Evolutionary conservation across 2,797 vertebrate genomes (phyloP).

Genomic region (Buphagus erythrorhynchus): DNA sequence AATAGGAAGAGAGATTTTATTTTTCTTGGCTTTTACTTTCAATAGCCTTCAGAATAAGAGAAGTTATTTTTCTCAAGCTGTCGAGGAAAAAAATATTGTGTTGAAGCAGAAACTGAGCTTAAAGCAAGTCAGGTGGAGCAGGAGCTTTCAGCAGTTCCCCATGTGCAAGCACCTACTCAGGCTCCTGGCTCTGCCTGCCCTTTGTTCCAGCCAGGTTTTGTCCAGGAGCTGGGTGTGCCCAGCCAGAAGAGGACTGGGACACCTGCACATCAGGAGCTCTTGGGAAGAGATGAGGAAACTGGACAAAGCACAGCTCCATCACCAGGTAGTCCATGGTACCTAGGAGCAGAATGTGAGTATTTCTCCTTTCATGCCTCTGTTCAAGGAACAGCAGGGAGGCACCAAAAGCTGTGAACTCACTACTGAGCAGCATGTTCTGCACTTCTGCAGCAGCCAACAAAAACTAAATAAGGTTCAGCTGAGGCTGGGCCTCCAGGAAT

Average conservation of each 20-base stretch:
- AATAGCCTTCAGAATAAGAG: neutral
- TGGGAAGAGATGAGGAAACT: neutral
- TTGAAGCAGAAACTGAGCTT: neutral
- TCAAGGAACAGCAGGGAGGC: neutral
- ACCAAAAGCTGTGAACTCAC: neutral
- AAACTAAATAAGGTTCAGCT: neutral
- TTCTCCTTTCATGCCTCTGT: neutral
- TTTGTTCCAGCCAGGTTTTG: neutral
- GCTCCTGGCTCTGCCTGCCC: neutral
- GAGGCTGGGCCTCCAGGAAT: neutral
- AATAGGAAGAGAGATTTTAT: neutral
- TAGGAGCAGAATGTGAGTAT: neutral
- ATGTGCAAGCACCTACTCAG: accelerated
- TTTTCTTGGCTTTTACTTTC: neutral
- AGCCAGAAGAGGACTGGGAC: neutral
- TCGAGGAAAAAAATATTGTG: neutral
- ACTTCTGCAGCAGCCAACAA: neutral
- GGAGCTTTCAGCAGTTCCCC: neutral
- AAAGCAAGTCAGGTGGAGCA: neutral
- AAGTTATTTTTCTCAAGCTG: neutral
- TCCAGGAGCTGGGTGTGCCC: neutral
- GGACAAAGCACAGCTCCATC: neutral
- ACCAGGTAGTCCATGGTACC: accelerated
- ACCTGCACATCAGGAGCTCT: neutral
- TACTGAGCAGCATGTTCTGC: neutral